Conservation (phyloP, 2,888 invertebrate genomes). For the Drosophila mulleri region DNA sequence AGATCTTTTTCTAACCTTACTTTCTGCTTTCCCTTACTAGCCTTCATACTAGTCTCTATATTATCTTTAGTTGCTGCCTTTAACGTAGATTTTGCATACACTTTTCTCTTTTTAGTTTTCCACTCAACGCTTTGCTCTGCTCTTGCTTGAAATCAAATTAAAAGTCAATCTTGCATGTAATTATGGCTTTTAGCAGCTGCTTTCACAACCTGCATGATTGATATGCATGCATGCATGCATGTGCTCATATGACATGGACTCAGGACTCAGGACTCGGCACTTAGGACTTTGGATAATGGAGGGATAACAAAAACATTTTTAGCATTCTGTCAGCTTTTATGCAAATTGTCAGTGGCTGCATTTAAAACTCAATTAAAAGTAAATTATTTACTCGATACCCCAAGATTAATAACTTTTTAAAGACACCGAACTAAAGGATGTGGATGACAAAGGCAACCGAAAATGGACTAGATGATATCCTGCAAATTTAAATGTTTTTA, state of each 20-base stretch:
- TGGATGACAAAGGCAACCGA: neutral
- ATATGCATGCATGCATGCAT: conserved; percentile 26
- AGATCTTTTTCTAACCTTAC: too few relatives aligned
- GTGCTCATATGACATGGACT: conserved; percentile 17
- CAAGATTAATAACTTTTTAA: conserved; percentile 71
- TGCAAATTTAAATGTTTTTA: neutral
- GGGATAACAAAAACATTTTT: conserved; percentile 22
- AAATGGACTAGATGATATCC: conserved; percentile 1
- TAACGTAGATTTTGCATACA: neutral
- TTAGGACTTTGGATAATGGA: conserved; percentile 3
- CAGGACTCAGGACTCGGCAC: neutral
- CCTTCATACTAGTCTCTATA: neutral
- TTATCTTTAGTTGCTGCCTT: neutral
- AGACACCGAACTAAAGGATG: conserved; percentile 29
- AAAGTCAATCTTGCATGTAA: conserved; percentile 85
- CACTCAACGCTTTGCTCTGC: neutral
- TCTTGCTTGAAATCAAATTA: conserved; percentile 81
- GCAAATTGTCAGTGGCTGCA: conserved; percentile 63
- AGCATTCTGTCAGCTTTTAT: conserved; percentile 51
- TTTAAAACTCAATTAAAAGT: conserved; percentile 74
- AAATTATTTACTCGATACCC: conserved; percentile 75
- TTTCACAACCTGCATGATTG: conserved; percentile 26
- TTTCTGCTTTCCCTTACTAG: too few relatives aligned
- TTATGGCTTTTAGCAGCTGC: conserved; percentile 82
- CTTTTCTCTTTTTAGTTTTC: neutral